phyloP scores from a whole-genome alignment of 2,888 invertebrate species.

The Cordilura impudica region DNA sequence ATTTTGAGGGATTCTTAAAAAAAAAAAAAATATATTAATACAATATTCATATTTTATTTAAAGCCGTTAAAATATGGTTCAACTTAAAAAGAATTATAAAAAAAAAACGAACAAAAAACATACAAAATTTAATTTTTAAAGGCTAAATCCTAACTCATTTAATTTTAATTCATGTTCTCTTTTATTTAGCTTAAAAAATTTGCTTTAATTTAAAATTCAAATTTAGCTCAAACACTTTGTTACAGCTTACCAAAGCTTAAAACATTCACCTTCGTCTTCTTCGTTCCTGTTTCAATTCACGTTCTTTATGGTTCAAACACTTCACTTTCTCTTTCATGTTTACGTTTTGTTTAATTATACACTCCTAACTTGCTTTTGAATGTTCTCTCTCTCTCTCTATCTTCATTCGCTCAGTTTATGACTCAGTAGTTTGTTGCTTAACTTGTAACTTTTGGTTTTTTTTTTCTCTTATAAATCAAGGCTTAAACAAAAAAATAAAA shows the following conservation, averaged over 20 bases:
- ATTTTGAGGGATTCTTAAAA: conserved; percentile 1
- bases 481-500: not conserved
- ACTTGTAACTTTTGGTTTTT: not conserved
- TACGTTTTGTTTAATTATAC: not conserved
- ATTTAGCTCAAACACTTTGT: not conserved
- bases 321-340: not conserved
- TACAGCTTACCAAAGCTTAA: not conserved
- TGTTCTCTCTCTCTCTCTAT: not conserved
- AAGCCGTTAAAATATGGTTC: conserved; percentile 17
- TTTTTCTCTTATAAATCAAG: not conserved
- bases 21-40: not conserved
- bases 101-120: not conserved
- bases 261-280: too few relatives aligned
- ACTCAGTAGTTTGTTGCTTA: not conserved
- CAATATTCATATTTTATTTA: not conserved
- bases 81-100: too few relatives aligned
- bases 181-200: not conserved
- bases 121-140: too few relatives aligned
- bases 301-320: not conserved
- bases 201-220: not conserved
- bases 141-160: not conserved
- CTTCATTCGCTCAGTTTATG: not conserved
- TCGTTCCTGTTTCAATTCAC: not conserved
- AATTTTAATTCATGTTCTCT: not conserved
- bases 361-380: not conserved